Conservation (phyloP, 2,113 vertebrate species). For the Siniperca chuatsi region DNA sequence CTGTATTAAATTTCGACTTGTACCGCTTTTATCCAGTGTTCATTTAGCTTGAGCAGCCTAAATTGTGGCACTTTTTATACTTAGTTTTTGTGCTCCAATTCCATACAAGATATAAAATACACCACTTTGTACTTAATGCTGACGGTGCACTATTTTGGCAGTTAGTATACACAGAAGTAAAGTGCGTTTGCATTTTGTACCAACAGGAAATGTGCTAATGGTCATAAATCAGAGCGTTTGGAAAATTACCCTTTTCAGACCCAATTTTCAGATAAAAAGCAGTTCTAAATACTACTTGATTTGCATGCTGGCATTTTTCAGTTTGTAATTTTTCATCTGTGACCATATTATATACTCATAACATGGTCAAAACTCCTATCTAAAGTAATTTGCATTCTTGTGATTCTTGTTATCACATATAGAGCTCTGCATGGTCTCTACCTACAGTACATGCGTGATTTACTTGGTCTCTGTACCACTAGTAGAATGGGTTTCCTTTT, state of each 20-base stretch:
- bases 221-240: not conserved
- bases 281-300: not conserved
- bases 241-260: not conserved
- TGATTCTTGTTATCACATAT: not conserved
- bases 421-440: not conserved
- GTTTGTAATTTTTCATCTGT: not conserved
- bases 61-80: not conserved
- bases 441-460: not conserved
- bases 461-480: not conserved
- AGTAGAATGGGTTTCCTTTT: not conserved
- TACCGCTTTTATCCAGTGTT: not conserved
- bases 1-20: not conserved
- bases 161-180: not conserved
- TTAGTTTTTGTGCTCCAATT: not conserved
- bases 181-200: not conserved
- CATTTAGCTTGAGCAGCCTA: not conserved
- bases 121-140: not conserved
- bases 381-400: not conserved
- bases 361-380: not conserved
- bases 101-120: not conserved
- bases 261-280: not conserved
- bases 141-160: not conserved
- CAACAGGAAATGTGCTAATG: not conserved
- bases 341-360: not conserved
- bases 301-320: not conserved